Conservation (phyloP, 2,113 vertebrate genomes). For the Meriones unguiculatus region DNA sequence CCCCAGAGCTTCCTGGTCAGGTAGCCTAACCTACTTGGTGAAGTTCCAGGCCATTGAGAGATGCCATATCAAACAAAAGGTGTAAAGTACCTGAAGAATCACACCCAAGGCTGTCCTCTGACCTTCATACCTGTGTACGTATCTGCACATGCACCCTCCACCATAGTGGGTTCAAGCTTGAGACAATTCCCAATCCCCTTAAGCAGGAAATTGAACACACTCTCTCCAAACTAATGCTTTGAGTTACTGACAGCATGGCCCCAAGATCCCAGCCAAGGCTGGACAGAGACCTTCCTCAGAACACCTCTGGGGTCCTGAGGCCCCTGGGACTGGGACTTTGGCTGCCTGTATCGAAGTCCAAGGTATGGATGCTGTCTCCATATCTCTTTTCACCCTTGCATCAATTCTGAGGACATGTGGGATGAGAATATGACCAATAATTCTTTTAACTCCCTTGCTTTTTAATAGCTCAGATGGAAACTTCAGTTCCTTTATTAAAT, state of each 20-base stretch:
- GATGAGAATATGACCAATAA: slow-evolving; percentile 41
- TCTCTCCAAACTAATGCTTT: neutral
- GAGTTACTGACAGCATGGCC: neutral
- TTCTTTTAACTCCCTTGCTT: slow-evolving; percentile 68
- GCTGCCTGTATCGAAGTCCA: neutral
- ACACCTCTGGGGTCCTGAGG: neutral
- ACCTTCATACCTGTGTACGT: too few relatives aligned
- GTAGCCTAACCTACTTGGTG: neutral
- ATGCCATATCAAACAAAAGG: neutral
- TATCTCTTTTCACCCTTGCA: slow-evolving; percentile 12
- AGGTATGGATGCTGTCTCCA: neutral
- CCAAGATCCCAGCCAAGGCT: neutral
- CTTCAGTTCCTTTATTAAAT: slow-evolving; percentile 54
- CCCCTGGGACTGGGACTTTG: neutral
- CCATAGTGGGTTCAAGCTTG: neutral
- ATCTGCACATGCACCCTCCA: neutral
- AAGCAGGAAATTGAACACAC: neutral
- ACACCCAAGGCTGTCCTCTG: neutral
- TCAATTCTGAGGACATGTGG: neutral
- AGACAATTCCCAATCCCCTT: neutral
- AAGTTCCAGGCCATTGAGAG: neutral
- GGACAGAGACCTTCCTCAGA: neutral
- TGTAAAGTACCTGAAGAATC: neutral
- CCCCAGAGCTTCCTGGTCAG: neutral
- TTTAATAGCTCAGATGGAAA: slow-evolving; percentile 79